These are phyloP conservation scores for Patagioenas fasciata DNA, from an alignment of 2,113 vertebrate species.

Conservation along the genomic window DNA sequence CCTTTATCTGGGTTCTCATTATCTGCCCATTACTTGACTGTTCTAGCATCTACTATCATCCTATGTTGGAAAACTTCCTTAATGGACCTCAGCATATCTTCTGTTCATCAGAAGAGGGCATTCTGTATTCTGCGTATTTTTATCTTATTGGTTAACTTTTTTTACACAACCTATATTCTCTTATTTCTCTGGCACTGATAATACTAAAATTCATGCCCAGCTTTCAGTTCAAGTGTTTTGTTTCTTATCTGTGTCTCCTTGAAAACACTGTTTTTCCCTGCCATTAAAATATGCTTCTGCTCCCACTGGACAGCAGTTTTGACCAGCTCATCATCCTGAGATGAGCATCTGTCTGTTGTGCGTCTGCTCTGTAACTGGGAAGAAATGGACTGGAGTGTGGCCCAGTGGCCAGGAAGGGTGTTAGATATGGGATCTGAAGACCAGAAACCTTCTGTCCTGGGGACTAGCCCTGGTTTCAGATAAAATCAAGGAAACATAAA, in stretches of 20 bases:
- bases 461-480: not conserved
- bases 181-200: not conserved
- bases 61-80: not conserved
- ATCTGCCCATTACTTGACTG: not conserved
- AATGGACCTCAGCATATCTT: not conserved
- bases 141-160: not conserved
- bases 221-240: not conserved
- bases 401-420: not conserved
- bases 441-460: not conserved
- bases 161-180: not conserved
- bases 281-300: rapidly evolving
- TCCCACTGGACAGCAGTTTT: not conserved
- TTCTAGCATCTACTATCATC: not conserved
- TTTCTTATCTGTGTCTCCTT: not conserved
- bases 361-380: not conserved
- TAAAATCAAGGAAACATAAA: not conserved
- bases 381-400: not conserved
- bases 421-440: not conserved
- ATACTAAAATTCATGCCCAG: not conserved
- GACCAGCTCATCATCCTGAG: not conserved
- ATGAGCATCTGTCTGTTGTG: not conserved
- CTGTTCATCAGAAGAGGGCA: not conserved
- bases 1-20: not conserved
- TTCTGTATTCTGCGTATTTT: not conserved
- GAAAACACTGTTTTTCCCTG: not conserved